These are phyloP conservation scores for Chromoteleia sp. DNA, from an alignment of 2,888 invertebrate species.

Conservation along the genomic window DNA sequence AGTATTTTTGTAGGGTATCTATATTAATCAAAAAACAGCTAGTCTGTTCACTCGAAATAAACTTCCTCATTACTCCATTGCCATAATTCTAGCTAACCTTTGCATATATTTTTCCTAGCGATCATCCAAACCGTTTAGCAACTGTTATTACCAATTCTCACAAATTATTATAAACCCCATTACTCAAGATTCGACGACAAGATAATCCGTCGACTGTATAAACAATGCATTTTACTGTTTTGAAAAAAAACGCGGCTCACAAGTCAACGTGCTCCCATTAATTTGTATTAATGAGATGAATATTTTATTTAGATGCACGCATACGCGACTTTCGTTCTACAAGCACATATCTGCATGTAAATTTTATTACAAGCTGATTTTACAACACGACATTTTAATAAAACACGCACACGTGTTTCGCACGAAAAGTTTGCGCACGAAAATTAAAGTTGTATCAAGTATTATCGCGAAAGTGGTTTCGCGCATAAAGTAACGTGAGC, in stretches of 20 bases:
- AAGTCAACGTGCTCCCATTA: conserved; percentile 50
- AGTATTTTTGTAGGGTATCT: no score
- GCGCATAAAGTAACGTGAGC: conserved; percentile 34
- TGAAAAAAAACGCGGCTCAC: conserved; percentile 11
- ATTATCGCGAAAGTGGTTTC: conserved; percentile 45
- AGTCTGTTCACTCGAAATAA: no score
- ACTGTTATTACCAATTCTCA: background rate
- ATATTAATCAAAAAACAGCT: no score
- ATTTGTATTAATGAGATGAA: conserved; percentile 66
- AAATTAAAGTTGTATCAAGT: conserved; percentile 51
- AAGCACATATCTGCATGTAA: conserved; percentile 66
- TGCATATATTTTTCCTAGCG: no score
- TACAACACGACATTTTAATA: conserved; percentile 67
- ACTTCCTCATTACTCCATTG: no score
- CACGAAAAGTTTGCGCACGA: conserved; percentile 60
- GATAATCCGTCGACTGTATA: conserved; percentile 8
- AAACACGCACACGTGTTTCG: conserved; percentile 63
- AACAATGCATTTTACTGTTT: conserved; percentile 38
- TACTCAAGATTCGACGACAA: background rate
- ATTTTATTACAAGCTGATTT: conserved; percentile 69
- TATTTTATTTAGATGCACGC: conserved; percentile 67
- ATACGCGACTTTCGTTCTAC: conserved; percentile 48
- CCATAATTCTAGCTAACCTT: no score
- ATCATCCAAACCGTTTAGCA: background rate
- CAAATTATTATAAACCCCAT: conserved; percentile 16